phyloP scores from a whole-genome alignment of 2,797 vertebrate genomes.

The Mallotus villosus region DNA sequence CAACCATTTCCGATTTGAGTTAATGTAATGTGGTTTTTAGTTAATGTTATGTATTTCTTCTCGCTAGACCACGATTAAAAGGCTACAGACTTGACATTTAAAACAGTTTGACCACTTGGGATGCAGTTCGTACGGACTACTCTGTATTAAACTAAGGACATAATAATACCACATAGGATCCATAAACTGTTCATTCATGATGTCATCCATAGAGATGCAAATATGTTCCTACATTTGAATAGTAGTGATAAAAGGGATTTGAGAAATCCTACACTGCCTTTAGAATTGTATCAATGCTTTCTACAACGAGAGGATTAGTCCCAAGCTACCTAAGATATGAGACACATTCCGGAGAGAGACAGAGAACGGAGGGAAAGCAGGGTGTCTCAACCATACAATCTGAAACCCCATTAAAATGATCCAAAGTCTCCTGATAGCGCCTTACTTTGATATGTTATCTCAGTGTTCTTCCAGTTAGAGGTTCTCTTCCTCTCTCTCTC shows the following conservation, averaged over 20 bases:
- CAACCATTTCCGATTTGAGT: too few relatives aligned
- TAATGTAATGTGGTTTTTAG: too few relatives aligned
- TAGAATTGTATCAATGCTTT: not conserved
- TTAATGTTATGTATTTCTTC: too few relatives aligned
- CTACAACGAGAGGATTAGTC: not conserved
- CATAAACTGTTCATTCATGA: not conserved
- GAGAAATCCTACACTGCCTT: constrained; percentile 2
- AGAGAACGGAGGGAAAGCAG: not conserved
- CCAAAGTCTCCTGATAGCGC: not conserved
- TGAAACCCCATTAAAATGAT: not conserved
- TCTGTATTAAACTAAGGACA: too few relatives aligned
- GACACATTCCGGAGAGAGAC: not conserved
- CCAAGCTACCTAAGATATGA: not conserved
- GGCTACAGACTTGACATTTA: not conserved
- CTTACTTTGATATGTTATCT: not conserved
- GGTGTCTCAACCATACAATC: not conserved
- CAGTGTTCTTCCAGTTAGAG: not conserved
- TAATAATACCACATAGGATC: too few relatives aligned
- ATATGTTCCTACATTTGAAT: not conserved
- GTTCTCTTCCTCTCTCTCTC: not conserved
- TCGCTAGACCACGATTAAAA: not conserved
- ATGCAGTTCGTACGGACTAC: not conserved
- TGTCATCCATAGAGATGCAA: not conserved
- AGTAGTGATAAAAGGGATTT: not conserved
- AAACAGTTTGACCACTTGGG: not conserved